Percentiles rank a stretch among this genome's conserved stretches.
Conservation (phyloP, 2,888 invertebrate genomes). For the Pristionchus maxplancki region DNA sequence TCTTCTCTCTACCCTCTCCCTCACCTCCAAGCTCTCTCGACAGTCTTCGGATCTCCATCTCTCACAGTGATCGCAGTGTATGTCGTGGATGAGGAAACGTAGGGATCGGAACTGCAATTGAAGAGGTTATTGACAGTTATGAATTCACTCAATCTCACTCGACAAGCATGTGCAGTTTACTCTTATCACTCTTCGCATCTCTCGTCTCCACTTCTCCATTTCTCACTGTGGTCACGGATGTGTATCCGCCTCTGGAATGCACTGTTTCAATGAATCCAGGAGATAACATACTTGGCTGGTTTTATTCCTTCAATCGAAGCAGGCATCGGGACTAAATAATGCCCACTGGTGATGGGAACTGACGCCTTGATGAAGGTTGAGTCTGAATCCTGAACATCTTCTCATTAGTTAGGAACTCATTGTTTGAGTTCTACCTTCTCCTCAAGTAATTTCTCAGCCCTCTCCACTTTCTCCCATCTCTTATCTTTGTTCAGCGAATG, state of each 20-base stretch:
- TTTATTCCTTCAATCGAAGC: background rate
- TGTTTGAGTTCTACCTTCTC: background rate
- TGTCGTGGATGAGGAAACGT: background rate
- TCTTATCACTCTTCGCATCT: conserved; percentile 38
- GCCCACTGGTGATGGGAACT: background rate
- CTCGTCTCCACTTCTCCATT: conserved; percentile 34
- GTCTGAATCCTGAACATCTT: background rate
- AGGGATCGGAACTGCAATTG: background rate
- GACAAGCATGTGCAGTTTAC: conserved; percentile 18
- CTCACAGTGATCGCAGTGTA: conserved; percentile 14
- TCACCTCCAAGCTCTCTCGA: conserved; percentile 15
- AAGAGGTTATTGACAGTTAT: background rate
- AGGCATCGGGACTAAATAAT: background rate
- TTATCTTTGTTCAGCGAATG: conserved; percentile 34
- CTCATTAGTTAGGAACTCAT: background rate
- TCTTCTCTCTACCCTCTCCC: background rate
- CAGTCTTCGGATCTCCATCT: background rate
- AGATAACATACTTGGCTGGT: background rate
- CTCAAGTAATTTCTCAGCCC: background rate
- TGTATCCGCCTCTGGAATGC: background rate
- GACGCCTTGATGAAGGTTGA: conserved; percentile 19
- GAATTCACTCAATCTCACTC: background rate
- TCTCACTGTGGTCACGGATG: background rate
- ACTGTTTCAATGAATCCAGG: background rate
- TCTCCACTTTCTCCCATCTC: conserved; percentile 32